A percentile compares a stretch with the other conserved stretches of the same genome.
phyloP scores from a whole-genome alignment of 1,140 invertebrate species.

The Bombyx mandarina region DNA sequence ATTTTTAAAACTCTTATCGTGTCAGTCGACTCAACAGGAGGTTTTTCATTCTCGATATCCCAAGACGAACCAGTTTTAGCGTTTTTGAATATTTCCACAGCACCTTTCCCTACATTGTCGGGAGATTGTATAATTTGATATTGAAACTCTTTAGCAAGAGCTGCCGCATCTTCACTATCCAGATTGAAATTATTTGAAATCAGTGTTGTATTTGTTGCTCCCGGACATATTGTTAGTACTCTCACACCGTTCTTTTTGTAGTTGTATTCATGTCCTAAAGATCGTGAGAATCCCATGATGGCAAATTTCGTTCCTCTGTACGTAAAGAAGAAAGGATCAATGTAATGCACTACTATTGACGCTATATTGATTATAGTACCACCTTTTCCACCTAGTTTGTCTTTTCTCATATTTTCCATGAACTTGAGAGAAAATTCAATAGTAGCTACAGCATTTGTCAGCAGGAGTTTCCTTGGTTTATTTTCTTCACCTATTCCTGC shows the following conservation, averaged over 20 bases:
- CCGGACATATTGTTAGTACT: constrained; percentile 70
- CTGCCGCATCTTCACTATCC: constrained; percentile 17
- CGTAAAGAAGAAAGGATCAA: constrained; percentile 74
- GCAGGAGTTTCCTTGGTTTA: constrained; percentile 48
- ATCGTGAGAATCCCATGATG: constrained; percentile 69
- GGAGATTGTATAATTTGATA: constrained; percentile 25
- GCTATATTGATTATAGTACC: constrained; percentile 77
- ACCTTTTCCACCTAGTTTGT: constrained; percentile 71
- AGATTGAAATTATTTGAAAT: constrained; percentile 30
- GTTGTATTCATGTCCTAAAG: constrained; percentile 68
- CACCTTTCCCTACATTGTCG: constrained; percentile 31
- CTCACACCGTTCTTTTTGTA: constrained; percentile 70
- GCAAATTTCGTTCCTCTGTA: constrained; percentile 80
- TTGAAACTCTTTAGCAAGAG: constrained; percentile 17
- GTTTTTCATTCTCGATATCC: background rate
- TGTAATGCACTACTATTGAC: constrained; percentile 73
- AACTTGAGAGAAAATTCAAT: constrained; percentile 46
- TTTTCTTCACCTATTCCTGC: constrained; percentile 73
- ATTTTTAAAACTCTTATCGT: too few relatives aligned
- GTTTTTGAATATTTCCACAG: constrained; percentile 32
- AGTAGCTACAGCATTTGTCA: constrained; percentile 40
- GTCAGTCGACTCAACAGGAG: background rate
- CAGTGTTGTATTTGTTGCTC: constrained; percentile 61
- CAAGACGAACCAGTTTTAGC: constrained; percentile 2
- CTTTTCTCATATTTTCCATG: constrained; percentile 70